phyloP scores from a whole-genome alignment of 35 echinoderm and acorn worm species.

The Patiria miniata region DNA sequence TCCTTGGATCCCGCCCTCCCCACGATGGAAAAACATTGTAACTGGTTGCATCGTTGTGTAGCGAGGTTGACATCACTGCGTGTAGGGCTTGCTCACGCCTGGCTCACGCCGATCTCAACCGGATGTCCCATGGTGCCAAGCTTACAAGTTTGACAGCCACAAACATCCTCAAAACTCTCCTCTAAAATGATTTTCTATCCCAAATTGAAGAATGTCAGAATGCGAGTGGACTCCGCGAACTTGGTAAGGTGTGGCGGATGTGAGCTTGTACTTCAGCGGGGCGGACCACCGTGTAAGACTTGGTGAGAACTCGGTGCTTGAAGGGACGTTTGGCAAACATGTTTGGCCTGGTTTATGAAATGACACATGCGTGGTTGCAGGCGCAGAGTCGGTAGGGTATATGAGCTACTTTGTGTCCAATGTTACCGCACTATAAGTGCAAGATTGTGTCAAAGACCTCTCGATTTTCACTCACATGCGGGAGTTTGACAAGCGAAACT shows the following conservation, averaged over 20 bases:
- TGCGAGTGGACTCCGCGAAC: no score
- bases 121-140: background rate
- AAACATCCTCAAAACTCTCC: no score
- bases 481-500: background rate
- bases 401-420: slow-evolving; percentile 16
- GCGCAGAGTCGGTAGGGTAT: background rate
- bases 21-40: background rate
- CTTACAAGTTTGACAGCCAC: no score
- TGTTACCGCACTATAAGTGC: slow-evolving; percentile 17
- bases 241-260: no score
- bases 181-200: no score
- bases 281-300: background rate
- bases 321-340: slow-evolving; percentile 9
- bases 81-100: background rate
- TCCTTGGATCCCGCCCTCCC: background rate
- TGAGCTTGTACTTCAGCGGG: background rate
- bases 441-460: slow-evolving; percentile 22
- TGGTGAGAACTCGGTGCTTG: background rate
- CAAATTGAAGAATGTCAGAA: no score
- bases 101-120: background rate
- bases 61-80: background rate
- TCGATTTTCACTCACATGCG: background rate
- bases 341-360: slow-evolving; percentile 8
- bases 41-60: background rate
- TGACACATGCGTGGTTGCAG: background rate